Evolutionary conservation across 2,888 invertebrate genomes (phyloP).

Genomic region (Apodemia zela): DNA sequence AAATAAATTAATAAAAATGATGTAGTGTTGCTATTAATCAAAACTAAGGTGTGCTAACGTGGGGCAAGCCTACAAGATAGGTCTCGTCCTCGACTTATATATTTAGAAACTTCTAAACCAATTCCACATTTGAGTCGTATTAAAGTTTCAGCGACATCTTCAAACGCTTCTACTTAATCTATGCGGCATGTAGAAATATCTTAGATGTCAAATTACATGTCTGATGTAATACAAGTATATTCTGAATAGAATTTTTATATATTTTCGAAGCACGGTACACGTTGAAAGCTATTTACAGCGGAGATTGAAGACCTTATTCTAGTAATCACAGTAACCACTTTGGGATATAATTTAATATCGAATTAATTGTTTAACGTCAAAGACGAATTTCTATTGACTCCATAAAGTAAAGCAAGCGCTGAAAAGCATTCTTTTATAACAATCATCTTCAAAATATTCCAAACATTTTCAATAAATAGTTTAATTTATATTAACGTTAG

Average conservation of each 20-base stretch:
- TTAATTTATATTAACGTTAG: neutral
- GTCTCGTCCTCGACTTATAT: too few relatives aligned
- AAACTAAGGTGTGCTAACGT: too few relatives aligned
- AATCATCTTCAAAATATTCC: neutral
- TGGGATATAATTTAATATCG: slow-evolving; percentile 1
- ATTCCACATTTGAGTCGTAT: too few relatives aligned
- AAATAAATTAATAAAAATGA: too few relatives aligned
- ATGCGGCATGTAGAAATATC: too few relatives aligned
- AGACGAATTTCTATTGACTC: neutral
- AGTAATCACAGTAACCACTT: slow-evolving; percentile 14
- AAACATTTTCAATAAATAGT: neutral
- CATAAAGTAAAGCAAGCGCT: neutral
- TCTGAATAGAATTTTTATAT: neutral
- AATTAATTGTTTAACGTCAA: neutral
- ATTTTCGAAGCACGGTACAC: neutral
- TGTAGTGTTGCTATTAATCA: too few relatives aligned
- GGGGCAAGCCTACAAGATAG: too few relatives aligned
- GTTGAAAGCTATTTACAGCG: neutral
- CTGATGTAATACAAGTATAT: too few relatives aligned
- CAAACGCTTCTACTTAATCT: too few relatives aligned
- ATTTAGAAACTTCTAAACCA: too few relatives aligned
- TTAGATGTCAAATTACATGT: too few relatives aligned
- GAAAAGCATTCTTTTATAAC: neutral
- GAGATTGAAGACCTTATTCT: neutral
- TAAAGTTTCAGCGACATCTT: too few relatives aligned